Conservation (phyloP, 2,113 vertebrate genomes). For the Oreochromis niloticus region DNA sequence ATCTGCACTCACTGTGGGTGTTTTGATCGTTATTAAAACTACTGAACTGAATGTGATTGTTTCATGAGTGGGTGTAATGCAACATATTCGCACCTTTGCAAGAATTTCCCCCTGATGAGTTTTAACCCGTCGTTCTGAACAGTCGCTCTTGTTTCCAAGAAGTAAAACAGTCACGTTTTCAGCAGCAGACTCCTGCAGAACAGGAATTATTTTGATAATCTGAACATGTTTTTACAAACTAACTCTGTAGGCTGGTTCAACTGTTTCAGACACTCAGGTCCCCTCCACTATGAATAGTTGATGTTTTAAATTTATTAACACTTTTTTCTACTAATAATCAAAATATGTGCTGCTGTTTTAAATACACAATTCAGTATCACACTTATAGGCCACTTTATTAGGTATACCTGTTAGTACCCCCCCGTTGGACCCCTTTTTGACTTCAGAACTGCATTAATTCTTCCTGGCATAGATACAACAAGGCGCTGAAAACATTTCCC, state of each 20-base stretch:
- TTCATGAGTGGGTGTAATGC: background rate
- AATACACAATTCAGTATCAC: background rate
- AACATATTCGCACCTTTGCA: slow-evolving; percentile 74
- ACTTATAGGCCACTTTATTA: background rate
- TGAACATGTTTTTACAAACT: background rate
- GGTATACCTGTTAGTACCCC: background rate
- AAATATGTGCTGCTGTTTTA: background rate
- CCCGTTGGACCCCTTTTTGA: background rate
- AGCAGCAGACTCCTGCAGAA: slow-evolving; percentile 75
- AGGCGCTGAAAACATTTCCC: background rate
- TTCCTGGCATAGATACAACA: background rate
- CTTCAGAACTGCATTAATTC: background rate
- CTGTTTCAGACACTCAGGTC: background rate
- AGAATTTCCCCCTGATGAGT: slow-evolving; percentile 70
- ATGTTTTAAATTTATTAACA: background rate
- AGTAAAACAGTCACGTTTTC: slow-evolving; percentile 75
- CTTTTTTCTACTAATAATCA: background rate
- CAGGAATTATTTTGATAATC: background rate
- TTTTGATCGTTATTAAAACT: background rate
- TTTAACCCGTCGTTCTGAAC: slow-evolving; percentile 70
- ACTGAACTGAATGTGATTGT: background rate
- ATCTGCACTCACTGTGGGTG: background rate
- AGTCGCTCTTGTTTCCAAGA: slow-evolving; percentile 88
- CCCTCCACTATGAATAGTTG: background rate
- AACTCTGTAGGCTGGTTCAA: background rate